Conservation (phyloP, 2,113 vertebrate species). For the Butorides virescens region DNA sequence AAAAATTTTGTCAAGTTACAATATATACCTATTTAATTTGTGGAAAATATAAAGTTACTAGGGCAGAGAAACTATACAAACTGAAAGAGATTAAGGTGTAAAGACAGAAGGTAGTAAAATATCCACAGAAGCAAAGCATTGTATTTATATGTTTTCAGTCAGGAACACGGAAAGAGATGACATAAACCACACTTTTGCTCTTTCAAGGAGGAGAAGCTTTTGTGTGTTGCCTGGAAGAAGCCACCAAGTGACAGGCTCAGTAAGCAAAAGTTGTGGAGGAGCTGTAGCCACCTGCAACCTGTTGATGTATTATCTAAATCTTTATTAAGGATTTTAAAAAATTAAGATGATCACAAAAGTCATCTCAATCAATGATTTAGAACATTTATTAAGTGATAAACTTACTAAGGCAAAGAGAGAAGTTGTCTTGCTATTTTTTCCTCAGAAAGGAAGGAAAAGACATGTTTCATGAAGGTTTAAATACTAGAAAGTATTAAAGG, state of each 20-base stretch:
- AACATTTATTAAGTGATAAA: neutral
- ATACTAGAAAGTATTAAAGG: neutral
- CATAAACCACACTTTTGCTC: fast-evolving
- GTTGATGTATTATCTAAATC: neutral
- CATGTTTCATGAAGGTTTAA: neutral
- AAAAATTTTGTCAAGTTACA: neutral
- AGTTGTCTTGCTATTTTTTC: neutral
- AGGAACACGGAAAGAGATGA: neutral
- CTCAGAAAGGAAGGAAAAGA: neutral
- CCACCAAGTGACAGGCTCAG: neutral
- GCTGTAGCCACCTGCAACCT: neutral
- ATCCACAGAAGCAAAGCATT: neutral
- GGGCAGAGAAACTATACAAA: neutral
- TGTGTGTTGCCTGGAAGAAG: neutral
- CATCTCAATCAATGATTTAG: neutral
- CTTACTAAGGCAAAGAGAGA: neutral
- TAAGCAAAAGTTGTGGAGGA: neutral
- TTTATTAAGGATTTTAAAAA: neutral
- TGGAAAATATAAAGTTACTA: neutral
- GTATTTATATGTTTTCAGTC: neutral
- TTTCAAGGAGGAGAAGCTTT: neutral
- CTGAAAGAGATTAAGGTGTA: neutral
- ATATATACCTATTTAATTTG: neutral
- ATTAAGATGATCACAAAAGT: fast-evolving
- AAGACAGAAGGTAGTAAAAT: neutral